Base-by-base conservation (phyloP, 2,888 invertebrate species). In the Coenonympha arcania region DNA sequence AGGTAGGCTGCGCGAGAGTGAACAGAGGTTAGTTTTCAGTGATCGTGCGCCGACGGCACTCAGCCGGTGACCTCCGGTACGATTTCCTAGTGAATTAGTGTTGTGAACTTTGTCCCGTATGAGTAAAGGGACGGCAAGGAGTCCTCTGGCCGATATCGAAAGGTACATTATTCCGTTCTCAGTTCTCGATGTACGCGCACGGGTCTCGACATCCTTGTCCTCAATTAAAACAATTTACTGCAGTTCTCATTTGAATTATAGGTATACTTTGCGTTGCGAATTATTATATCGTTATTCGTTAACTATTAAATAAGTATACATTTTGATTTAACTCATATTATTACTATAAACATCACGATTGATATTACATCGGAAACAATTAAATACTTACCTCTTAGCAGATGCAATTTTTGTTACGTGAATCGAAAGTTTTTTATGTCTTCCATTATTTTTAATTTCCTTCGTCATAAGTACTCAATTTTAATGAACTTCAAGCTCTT, bases 141-240 rank as follows among this genome's bases (percentile, higher is more conserved):
- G 50, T 48, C 28, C 13, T 13, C 40, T 34, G 43, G 30, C 19
- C 36, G 43, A 47, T 43, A 42, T 44, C 31, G 19, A 40, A 48
- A 59, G 59, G 58, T 58, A 56, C 50, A 58, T 44, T 48, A 54
- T 54, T 46, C 48, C 47, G 42, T 44, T 57, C 49, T 33, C 43
- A 53, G 39, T 19, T 13, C 33, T 33, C 47, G 44, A 30, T 39
- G 45, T 28, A 58, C 62, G 61, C 60, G 54, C 59, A 65, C 72
- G 67, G 65, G 68, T 66, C 68, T 68, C 62, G 72, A 72, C 71
- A 82, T 82, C 84, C 84, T 84, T 84, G 84, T 73, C 79, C 84
- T 71, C 81, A 78, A 81, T 84, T 76, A 76, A 75, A 79, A 75
- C 76, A 73, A 72, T 83, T 80, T 79, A 77, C 73, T 61, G 68